Conservation (phyloP, 1,140 invertebrate genomes). For the Eueides isabella region DNA sequence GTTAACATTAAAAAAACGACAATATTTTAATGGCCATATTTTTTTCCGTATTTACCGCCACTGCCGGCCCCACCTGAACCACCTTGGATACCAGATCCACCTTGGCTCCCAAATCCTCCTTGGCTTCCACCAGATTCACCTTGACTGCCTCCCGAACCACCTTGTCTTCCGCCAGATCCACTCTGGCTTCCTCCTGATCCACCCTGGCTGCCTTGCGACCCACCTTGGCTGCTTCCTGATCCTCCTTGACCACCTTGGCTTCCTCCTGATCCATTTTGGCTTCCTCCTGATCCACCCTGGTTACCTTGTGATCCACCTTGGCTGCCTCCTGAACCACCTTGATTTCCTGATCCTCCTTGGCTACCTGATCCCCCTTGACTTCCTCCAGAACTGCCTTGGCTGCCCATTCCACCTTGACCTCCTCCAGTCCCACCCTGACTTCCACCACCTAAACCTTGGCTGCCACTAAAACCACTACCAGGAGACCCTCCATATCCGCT, state of each 20-base stretch:
- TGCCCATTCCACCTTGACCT: conserved; percentile 19
- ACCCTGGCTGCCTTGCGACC: not conserved
- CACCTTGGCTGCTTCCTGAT: not conserved
- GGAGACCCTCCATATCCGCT: conserved; percentile 2
- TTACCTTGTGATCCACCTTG: conserved; percentile 2
- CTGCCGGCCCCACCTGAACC: not conserved
- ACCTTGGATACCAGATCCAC: not conserved
- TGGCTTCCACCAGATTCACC: not conserved
- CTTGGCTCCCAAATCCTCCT: not conserved
- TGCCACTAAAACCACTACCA: conserved; percentile 19
- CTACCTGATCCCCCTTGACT: conserved; percentile 9
- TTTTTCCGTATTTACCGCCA: not conserved
- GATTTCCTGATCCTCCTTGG: not conserved
- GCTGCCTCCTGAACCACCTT: not conserved
- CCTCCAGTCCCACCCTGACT: conserved; percentile 1
- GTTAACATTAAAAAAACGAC: not conserved
- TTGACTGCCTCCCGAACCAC: not conserved
- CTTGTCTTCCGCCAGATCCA: not conserved
- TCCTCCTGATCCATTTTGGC: not conserved
- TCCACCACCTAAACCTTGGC: conserved; percentile 6
- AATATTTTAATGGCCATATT: not conserved
- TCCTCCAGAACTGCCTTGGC: conserved; percentile 9
- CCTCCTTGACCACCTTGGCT: not conserved
- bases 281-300: not conserved
- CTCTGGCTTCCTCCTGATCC: not conserved